Percentiles rank a stretch among this genome's conserved stretches.
These are phyloP conservation scores for Andinoacara biseriatus DNA, from an alignment of 2,113 vertebrate genomes.

Conservation along the genomic window DNA sequence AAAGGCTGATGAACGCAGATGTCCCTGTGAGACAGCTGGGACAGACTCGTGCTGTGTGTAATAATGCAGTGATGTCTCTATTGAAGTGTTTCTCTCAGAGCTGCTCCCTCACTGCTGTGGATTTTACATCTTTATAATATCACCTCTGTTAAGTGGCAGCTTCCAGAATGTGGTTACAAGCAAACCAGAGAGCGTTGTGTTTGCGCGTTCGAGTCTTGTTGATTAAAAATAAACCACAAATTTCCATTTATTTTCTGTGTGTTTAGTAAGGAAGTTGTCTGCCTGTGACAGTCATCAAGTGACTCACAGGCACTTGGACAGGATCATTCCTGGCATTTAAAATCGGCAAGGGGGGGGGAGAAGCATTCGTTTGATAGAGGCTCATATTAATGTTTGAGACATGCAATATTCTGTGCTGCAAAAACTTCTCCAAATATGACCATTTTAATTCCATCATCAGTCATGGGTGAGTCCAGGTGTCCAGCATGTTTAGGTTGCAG, in stretches of 20 bases:
- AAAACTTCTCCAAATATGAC: not conserved
- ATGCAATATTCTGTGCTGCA: not conserved
- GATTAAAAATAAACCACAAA: not conserved
- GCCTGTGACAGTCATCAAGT: constrained; percentile 18
- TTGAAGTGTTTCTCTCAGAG: not conserved
- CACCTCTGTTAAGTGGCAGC: not conserved
- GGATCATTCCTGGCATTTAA: constrained; percentile 1
- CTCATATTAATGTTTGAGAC: not conserved
- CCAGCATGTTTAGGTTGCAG: not conserved
- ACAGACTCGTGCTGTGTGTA: not conserved
- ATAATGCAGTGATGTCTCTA: not conserved
- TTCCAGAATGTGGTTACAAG: not conserved
- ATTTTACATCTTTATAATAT: not conserved
- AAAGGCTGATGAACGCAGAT: constrained; percentile 39
- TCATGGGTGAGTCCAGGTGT: not conserved
- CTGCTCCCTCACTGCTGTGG: not conserved
- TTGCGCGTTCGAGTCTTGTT: not conserved
- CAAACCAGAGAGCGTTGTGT: not conserved
- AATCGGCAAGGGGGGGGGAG: not conserved
- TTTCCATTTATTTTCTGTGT: not conserved
- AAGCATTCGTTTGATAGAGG: not conserved
- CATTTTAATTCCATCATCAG: not conserved
- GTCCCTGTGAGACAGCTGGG: constrained; percentile 17
- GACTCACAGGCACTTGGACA: constrained; percentile 37
- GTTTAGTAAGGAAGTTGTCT: not conserved